These are phyloP conservation scores for Alces alces DNA, from an alignment of 2,113 vertebrate species.

Conservation along the genomic window DNA sequence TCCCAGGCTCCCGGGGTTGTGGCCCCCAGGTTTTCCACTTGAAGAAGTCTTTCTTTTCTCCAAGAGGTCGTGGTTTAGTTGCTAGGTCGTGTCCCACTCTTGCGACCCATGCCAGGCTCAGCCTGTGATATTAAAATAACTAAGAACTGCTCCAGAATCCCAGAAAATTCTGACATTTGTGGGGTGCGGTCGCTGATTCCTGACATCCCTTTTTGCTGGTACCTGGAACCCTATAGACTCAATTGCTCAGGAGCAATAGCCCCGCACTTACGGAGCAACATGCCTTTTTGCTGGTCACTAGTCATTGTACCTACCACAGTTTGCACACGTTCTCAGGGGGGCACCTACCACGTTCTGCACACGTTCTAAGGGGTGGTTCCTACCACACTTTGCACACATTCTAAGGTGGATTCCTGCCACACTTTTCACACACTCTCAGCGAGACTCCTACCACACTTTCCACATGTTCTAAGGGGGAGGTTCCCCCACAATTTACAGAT, in stretches of 20 bases:
- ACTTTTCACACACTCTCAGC: too few species aligned
- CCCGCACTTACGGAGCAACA: background rate
- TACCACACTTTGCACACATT: background rate
- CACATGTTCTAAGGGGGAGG: background rate
- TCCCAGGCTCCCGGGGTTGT: background rate
- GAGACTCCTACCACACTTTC: accelerated
- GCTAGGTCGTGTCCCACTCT: background rate
- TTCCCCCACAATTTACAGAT: background rate
- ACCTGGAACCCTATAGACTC: background rate
- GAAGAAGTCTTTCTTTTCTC: background rate
- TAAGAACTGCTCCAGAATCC: background rate
- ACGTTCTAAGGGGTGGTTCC: too few species aligned
- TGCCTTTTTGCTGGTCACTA: background rate
- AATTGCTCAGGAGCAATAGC: background rate
- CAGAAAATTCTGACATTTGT: background rate
- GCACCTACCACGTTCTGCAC: accelerated
- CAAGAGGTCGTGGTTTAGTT: background rate
- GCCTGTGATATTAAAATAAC: background rate
- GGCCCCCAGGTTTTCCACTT: background rate
- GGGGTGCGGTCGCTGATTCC: background rate
- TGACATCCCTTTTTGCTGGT: background rate
- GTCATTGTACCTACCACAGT: background rate
- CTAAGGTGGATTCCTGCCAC: background rate
- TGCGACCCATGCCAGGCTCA: background rate
- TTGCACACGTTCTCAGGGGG: background rate